Evolutionary conservation across 2,888 invertebrate genomes (phyloP).

Genomic region (Netelia virgata): DNA sequence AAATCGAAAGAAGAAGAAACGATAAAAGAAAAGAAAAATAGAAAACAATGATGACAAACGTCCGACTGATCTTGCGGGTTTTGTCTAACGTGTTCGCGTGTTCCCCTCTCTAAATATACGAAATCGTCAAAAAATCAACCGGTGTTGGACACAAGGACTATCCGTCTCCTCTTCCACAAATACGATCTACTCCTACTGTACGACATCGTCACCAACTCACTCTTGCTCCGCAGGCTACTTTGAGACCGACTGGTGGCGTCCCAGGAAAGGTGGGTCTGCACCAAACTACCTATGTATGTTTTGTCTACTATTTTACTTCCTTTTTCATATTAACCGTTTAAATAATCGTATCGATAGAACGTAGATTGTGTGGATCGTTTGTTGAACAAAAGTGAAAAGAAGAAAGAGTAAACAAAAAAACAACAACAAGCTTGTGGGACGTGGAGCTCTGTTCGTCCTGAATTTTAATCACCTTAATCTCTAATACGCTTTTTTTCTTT

Average conservation of each 20-base stretch:
- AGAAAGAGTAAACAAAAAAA: neutral
- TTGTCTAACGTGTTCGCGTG: constrained; percentile 82
- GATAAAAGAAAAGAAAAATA: neutral
- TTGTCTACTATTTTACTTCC: constrained; percentile 83
- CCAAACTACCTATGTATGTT: constrained; percentile 85
- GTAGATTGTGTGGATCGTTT: constrained; percentile 59
- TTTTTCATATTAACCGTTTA: constrained; percentile 71
- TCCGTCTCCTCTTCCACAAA: constrained; percentile 90
- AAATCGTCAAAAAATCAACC: constrained; percentile 75
- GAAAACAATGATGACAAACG: neutral
- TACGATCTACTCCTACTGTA: constrained; percentile 84
- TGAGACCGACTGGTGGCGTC: constrained; percentile 98
- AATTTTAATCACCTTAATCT: constrained; percentile 14
- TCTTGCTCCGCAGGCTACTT: constrained; percentile 96
- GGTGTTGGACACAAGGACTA: constrained; percentile 87
- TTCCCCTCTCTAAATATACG: constrained; percentile 81
- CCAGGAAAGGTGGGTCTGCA: constrained; percentile 95
- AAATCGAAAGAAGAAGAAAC: constrained; percentile 46
- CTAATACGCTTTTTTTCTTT: constrained; percentile 40
- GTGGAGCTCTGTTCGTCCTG: constrained; percentile 56
- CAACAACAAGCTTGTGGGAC: constrained; percentile 57
- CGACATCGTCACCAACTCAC: constrained; percentile 85
- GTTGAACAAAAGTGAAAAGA: constrained; percentile 19
- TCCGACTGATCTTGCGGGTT: constrained; percentile 82
- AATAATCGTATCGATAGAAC: constrained; percentile 66